Base-by-base conservation (phyloP, 2,113 vertebrate genomes). In the Columba livia region DNA sequence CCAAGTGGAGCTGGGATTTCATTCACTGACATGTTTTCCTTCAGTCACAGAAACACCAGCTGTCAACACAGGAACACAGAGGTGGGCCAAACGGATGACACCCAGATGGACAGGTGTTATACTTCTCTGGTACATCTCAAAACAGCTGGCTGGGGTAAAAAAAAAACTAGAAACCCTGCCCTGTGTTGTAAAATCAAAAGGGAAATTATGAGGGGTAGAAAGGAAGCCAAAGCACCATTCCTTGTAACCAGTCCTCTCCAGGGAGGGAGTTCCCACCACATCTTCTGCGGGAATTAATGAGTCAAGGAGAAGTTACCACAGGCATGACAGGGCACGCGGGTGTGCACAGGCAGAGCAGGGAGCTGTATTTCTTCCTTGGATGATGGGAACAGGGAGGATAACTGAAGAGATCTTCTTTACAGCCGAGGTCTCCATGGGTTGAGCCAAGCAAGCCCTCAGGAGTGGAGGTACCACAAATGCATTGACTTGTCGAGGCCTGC, bases 311-410 rank as follows among this genome's bases (percentile, higher is more conserved):
- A 65, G 72, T 70, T 77, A 61, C 58, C 53, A 47, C 36, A 56
- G 71, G 77, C 72, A 80, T 0, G 0, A 77, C 0, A 0, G 48
- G n/a, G 36, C 67, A 81, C 2, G 17, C 0, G 0, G 31, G 17
- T 47, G 15, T 53, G 24, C 17, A 20, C 25, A n/a, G 62, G 34
- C 28, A 80, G 64, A 74, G 24, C 28, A 36, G 23, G 18, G 31
- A 64, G 48, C 31, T 3, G 50, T 17, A 10, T 47, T 73, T 85
- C 65, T 53, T 83, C 18, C 71, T 57, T 0, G 0, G 23, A 17
- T 47, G 26, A 11, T 14, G 26, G 28, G 26, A 85, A 60, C 8
- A 15, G 29, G 11, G 8, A 69, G 3, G 11, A 54, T 29, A 79
- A 74, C 4, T 54, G 23, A 50, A 24, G 12, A 86, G 12, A 64